Evolutionary conservation across 2,888 invertebrate species (phyloP).

Genomic region (Trissonchulus latispiculum): DNA sequence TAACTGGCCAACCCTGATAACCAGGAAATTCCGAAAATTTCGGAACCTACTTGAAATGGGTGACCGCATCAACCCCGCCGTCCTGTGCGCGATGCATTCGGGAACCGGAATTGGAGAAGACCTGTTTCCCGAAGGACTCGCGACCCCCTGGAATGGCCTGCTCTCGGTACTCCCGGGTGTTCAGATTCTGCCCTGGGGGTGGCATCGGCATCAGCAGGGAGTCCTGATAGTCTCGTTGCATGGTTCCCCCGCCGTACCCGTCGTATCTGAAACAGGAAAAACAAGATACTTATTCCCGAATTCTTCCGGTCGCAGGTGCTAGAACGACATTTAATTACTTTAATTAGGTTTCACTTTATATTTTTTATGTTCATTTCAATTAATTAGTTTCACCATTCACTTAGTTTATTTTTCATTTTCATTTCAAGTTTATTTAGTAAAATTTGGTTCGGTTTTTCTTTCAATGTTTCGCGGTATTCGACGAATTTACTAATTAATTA

Average conservation of each 20-base stretch:
- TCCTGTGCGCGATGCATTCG: conserved; percentile 22
- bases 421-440: too few species aligned
- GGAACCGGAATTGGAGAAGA: conserved; percentile 31
- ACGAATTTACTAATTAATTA: too few species aligned
- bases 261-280: conserved; percentile 31
- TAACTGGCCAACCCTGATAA: not conserved
- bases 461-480: too few species aligned
- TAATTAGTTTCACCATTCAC: too few species aligned
- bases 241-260: conserved; percentile 33
- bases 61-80: conserved; percentile 23
- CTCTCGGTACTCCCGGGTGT: conserved; percentile 29
- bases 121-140: conserved; percentile 35
- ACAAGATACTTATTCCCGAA: too few species aligned
- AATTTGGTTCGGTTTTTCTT: too few species aligned
- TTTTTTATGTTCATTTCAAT: too few species aligned
- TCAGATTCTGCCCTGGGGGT: conserved; percentile 32
- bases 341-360: too few species aligned
- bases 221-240: conserved; percentile 36
- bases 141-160: conserved; percentile 41
- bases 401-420: too few species aligned
- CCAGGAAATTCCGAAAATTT: too few species aligned
- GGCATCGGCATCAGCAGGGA: conserved; percentile 39
- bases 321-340: too few species aligned
- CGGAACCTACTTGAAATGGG: conserved; percentile 25
- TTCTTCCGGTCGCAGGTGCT: too few species aligned